Evolutionary conservation across 1,140 invertebrate genomes (phyloP), one percentile per base, ranked within the genome.

Genomic region (Apis cerana): DNA sequence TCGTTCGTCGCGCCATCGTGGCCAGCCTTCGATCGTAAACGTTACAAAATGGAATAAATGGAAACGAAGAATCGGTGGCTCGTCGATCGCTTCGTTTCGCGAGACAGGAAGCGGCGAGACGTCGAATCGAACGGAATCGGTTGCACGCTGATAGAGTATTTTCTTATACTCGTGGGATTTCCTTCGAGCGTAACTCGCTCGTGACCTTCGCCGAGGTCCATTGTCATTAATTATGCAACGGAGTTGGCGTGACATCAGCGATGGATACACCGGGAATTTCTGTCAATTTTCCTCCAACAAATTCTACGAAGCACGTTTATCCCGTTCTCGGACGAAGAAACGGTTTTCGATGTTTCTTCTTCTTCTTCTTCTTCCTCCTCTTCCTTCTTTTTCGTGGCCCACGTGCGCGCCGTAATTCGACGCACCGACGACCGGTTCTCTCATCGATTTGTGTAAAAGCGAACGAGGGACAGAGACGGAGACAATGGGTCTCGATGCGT

Each of bases 171-270:
- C 70, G 85, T 88, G 88, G 88, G 85, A 90, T 92, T 91, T 89
- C 90, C 88, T 90, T 75, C 68, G 77, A 79, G 85, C 82, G 85
- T 83, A 87, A 85, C 80, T 88, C 83, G 76, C 77, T 80, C 89
- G 80, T 80, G 90, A 88, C 91, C 89, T 90, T 88, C 85, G 65
- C 61, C 84, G 82, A 48, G 64, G 88, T 89, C 87, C 88, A 91
- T 90, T 91, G 88, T 90, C 82, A 81, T 87, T 88, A 88, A 91
- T 92, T 92, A 92, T 91, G 91, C 88, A 91, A 92, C 83, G 54
- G 84, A 70, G 80, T 72, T 86, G 48, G 74, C 80, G 84, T 91
- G 86, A 90, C 88, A 91, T 91, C 88, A 90, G 81, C 88, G 68
- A 64, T 70, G 7, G 74, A 83, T 85, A 80, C 85, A 88, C 48